phyloP scores from a whole-genome alignment of 2,113 vertebrate genomes.

The Callionymus lyra region DNA sequence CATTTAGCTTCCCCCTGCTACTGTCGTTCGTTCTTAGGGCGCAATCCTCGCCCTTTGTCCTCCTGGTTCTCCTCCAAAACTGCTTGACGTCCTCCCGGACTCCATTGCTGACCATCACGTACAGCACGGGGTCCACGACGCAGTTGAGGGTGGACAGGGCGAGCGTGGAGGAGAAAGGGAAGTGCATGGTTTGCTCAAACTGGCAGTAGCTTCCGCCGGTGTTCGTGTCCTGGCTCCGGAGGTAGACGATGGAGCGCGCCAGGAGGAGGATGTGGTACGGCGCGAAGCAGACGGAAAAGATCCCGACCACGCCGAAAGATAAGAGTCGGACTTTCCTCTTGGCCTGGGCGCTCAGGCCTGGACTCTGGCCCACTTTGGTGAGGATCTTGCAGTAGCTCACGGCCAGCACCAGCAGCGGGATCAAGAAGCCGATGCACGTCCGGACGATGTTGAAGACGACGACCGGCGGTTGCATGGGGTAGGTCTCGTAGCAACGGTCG shows the following conservation, averaged over 20 bases:
- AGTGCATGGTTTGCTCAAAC: conserved; percentile 56
- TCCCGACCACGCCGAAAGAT: conserved; percentile 64
- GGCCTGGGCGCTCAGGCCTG: conserved; percentile 38
- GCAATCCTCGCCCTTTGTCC: not conserved
- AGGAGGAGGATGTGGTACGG: conserved; percentile 70
- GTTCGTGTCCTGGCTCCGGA: rapidly evolving
- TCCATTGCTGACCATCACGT: conserved; percentile 64
- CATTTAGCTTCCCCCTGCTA: not conserved
- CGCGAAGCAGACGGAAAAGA: conserved; percentile 69
- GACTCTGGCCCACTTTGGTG: conserved; percentile 57
- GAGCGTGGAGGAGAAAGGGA: conserved; percentile 54
- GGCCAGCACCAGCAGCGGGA: conserved; percentile 57
- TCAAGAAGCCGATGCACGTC: conserved; percentile 53
- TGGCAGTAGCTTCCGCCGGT: conserved; percentile 30
- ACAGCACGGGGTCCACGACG: conserved; percentile 69
- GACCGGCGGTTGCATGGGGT: conserved; percentile 37
- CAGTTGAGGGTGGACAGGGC: conserved; percentile 69
- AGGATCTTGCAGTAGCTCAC: conserved; percentile 64
- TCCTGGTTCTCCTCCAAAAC: conserved; percentile 17
- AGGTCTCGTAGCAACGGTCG: conserved; percentile 66
- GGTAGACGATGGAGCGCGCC: conserved; percentile 51
- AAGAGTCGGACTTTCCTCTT: conserved; percentile 66
- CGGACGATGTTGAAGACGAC: conserved; percentile 62
- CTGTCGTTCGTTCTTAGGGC: not conserved
- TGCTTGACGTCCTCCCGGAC: conserved; percentile 43